Evolutionary conservation across 2,113 vertebrate species (phyloP).

Genomic region (Oceanodroma tethys): DNA sequence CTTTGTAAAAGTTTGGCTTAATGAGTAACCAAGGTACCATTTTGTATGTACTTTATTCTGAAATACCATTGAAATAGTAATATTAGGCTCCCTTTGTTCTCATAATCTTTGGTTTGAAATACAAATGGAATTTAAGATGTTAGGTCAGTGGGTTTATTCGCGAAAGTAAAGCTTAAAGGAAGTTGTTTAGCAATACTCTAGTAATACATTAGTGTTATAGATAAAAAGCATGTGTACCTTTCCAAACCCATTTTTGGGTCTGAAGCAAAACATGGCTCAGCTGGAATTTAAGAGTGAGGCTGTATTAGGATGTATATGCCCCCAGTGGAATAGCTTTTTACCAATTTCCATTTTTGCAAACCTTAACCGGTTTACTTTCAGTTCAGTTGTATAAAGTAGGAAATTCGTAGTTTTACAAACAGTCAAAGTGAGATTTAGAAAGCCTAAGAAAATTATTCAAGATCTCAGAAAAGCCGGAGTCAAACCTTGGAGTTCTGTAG

Average conservation of each 20-base stretch:
- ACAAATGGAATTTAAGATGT: constrained; percentile 19
- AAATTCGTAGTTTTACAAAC: background rate
- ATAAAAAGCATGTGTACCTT: background rate
- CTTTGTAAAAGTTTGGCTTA: background rate
- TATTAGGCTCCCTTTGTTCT: constrained; percentile 29
- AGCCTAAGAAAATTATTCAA: background rate
- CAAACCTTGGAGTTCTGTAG: background rate
- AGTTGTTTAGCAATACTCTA: background rate
- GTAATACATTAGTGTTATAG: background rate
- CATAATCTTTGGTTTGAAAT: constrained; percentile 8
- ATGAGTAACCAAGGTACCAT: constrained; percentile 17
- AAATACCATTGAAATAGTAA: constrained; percentile 12
- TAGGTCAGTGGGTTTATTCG: background rate
- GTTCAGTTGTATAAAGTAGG: background rate
- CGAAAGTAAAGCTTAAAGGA: background rate
- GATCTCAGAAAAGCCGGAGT: background rate
- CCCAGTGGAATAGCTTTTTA: background rate
- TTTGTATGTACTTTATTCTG: background rate
- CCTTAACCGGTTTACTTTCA: background rate
- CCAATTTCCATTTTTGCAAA: background rate
- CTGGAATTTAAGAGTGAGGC: background rate
- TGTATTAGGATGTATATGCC: background rate
- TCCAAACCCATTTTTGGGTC: background rate
- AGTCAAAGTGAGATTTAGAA: background rate
- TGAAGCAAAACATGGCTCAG: background rate